These are phyloP conservation scores for Cyphomyrus discorhynchus DNA, from an alignment of 2,113 vertebrate genomes.

Conservation along the genomic window DNA sequence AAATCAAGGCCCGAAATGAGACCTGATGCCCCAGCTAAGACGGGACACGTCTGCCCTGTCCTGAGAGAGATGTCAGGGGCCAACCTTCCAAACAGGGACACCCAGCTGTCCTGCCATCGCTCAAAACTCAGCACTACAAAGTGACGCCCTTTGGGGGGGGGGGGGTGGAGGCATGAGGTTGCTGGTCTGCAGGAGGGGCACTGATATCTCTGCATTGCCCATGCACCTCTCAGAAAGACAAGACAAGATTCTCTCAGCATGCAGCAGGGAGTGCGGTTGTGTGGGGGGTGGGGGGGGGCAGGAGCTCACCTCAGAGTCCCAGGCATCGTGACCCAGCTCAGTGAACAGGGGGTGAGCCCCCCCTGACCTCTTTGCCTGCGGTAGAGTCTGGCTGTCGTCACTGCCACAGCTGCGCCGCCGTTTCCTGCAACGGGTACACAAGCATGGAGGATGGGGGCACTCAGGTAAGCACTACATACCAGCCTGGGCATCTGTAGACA, in stretches of 20 bases:
- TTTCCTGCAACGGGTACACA: conserved; percentile 64
- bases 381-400: conserved; percentile 68
- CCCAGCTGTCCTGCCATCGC: background rate
- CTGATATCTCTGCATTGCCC: background rate
- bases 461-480: background rate
- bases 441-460: background rate
- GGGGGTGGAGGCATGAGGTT: background rate
- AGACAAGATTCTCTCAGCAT: background rate
- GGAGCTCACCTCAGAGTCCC: conserved; percentile 82
- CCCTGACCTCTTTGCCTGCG: conserved; percentile 74
- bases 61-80: background rate
- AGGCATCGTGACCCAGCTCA: conserved; percentile 70
- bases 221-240: background rate
- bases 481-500: background rate
- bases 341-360: conserved; percentile 66
- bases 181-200: background rate
- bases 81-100: background rate
- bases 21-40: background rate
- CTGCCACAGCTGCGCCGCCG: conserved; percentile 74
- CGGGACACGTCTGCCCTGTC: background rate
- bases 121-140: background rate
- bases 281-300: background rate
- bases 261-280: background rate
- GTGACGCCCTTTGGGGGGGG: background rate
- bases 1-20: background rate